phyloP scores from a whole-genome alignment of 2,888 invertebrate species.

The Isoperla grammatica region DNA sequence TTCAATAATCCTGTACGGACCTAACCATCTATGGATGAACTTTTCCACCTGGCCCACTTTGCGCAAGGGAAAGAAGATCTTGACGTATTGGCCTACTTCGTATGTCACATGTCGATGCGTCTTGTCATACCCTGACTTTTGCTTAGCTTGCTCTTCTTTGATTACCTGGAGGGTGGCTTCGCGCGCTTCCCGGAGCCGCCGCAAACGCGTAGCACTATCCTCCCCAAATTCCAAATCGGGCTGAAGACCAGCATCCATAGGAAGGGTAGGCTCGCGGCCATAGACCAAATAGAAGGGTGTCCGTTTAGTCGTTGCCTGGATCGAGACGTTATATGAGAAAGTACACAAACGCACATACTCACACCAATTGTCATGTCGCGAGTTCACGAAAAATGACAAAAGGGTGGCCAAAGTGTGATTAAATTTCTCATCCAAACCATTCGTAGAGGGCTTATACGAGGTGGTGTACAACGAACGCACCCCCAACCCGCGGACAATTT shows the following conservation, averaged over 20 bases:
- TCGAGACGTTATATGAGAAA: slow-evolving; percentile 30
- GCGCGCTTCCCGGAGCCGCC: neutral
- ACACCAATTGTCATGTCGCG: slow-evolving; percentile 30
- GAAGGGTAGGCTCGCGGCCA: neutral
- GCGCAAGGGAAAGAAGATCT: neutral
- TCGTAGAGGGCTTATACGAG: slow-evolving; percentile 28
- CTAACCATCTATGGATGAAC: neutral
- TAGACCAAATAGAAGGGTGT: slow-evolving; percentile 23
- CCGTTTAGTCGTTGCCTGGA: slow-evolving; percentile 25
- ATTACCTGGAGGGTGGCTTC: neutral
- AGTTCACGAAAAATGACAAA: slow-evolving; percentile 30
- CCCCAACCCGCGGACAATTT: slow-evolving; percentile 19
- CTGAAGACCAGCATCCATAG: neutral
- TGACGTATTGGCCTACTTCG: neutral
- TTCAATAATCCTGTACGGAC: neutral
- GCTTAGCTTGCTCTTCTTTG: neutral
- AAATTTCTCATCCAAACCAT: slow-evolving; percentile 32
- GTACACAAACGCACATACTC: slow-evolving; percentile 19
- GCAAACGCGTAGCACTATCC: neutral
- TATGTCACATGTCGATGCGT: neutral
- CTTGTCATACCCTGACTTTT: neutral
- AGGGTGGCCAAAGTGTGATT: slow-evolving; percentile 31
- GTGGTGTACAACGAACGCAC: slow-evolving; percentile 29
- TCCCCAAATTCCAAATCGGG: neutral
- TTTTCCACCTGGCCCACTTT: neutral